phyloP scores from a whole-genome alignment of 2,797 vertebrate genomes.

The Anableps anableps region DNA sequence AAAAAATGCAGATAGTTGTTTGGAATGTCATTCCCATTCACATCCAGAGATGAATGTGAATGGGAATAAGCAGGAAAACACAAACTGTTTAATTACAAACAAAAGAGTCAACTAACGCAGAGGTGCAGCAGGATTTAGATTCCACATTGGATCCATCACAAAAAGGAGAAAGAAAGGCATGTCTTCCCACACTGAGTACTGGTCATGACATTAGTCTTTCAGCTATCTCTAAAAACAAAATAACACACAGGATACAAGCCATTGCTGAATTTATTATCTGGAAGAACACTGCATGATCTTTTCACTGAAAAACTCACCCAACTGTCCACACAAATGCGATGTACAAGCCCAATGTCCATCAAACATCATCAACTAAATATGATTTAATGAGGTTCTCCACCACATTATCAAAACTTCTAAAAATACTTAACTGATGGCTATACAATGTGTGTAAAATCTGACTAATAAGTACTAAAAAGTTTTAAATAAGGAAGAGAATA shows the following conservation, averaged over 20 bases:
- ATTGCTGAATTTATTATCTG: background rate
- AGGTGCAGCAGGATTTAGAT: background rate
- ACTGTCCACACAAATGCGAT: background rate
- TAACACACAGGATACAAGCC: background rate
- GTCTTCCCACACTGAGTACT: background rate
- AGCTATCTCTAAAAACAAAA: background rate
- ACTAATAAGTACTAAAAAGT: no score
- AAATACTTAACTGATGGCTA: no score
- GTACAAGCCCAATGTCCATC: background rate
- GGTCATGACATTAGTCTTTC: background rate
- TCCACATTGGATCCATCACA: background rate
- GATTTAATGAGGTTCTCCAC: no score
- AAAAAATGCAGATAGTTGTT: background rate
- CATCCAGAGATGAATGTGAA: no score
- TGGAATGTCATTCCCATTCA: background rate
- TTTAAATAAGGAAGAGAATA: no score
- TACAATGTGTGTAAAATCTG: no score
- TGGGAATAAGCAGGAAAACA: background rate
- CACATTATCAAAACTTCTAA: no score
- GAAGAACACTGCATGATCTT: background rate
- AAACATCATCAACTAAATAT: background rate
- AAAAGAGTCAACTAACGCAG: background rate
- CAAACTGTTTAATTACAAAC: background rate
- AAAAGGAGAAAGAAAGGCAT: background rate
- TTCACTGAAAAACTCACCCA: background rate